Conservation (phyloP, 2,113 vertebrate genomes). For the Chaetodon auriga region DNA sequence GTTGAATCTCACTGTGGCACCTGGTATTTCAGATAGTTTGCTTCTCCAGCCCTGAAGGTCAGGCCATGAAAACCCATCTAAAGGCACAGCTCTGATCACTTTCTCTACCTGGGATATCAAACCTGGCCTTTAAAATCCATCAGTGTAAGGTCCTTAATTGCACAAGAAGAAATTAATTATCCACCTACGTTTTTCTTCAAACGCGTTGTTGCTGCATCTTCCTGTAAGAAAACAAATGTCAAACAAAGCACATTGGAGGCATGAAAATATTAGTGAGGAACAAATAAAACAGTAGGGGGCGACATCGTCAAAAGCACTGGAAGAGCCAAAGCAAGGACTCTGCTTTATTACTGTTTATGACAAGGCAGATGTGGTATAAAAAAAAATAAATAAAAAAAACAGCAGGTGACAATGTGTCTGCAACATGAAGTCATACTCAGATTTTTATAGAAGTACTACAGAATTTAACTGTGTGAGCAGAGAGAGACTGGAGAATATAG, state of each 20-base stretch:
- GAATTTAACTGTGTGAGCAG: background rate
- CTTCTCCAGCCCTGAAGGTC: slow-evolving; percentile 29
- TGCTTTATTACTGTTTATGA: background rate
- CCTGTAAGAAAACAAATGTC: slow-evolving; percentile 79
- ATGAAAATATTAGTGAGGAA: background rate
- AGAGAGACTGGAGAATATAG: background rate
- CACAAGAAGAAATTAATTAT: background rate
- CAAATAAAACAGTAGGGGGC: slow-evolving; percentile 62
- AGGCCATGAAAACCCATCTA: background rate
- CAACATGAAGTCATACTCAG: background rate
- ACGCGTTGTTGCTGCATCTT: slow-evolving; percentile 82
- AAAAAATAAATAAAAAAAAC: background rate
- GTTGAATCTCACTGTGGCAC: slow-evolving; percentile 44
- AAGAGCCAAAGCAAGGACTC: background rate
- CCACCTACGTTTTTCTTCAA: slow-evolving; percentile 83
- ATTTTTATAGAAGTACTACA: background rate
- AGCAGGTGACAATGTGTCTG: slow-evolving; percentile 1
- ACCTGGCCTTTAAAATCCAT: background rate
- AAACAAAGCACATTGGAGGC: background rate
- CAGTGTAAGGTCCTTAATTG: background rate
- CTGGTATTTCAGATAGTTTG: slow-evolving; percentile 41
- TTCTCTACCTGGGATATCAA: background rate
- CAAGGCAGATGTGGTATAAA: background rate
- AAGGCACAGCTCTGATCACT: rapidly evolving
- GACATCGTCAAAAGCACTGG: slow-evolving; percentile 46